Evolutionary conservation across 2,797 vertebrate species (phyloP).

Genomic region (Lophius americanus): DNA sequence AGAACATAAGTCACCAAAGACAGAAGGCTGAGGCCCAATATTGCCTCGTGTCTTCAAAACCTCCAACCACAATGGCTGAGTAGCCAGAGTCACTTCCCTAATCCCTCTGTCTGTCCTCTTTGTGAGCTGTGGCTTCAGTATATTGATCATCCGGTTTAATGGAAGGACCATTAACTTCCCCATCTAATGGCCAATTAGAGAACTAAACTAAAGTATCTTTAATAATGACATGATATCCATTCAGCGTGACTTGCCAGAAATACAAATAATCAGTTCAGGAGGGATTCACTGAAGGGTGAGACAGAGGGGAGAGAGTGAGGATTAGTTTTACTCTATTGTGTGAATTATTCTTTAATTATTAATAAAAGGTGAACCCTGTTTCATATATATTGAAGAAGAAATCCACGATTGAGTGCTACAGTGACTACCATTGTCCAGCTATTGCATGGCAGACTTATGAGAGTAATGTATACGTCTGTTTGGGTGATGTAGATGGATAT

Average conservation of each 20-base stretch:
- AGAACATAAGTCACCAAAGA: slow-evolving; percentile 27
- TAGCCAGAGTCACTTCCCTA: slow-evolving; percentile 8
- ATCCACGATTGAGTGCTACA: slow-evolving; percentile 41
- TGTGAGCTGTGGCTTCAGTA: slow-evolving; percentile 30
- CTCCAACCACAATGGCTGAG: slow-evolving; percentile 33
- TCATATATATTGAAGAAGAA: slow-evolving; percentile 16
- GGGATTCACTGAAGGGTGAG: background rate
- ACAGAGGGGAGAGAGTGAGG: background rate
- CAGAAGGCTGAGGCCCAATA: slow-evolving; percentile 54
- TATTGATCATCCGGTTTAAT: slow-evolving; percentile 45
- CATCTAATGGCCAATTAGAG: slow-evolving; percentile 55
- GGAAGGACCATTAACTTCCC: slow-evolving; percentile 45
- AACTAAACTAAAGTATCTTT: slow-evolving; percentile 45
- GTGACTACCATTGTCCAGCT: slow-evolving; percentile 29
- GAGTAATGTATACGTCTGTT: slow-evolving; percentile 31
- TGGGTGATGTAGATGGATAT: slow-evolving; percentile 30
- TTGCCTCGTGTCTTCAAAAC: slow-evolving; percentile 49
- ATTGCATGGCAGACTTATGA: slow-evolving; percentile 27
- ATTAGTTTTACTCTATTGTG: slow-evolving; percentile 9
- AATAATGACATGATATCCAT: slow-evolving; percentile 49
- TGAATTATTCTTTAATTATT: background rate
- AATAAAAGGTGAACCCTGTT: slow-evolving; percentile 14
- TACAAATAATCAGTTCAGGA: slow-evolving; percentile 13
- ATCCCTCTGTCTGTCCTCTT: slow-evolving; percentile 6
- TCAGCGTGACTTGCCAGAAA: slow-evolving; percentile 21